Percentiles rank a stretch among this genome's conserved stretches.
Conservation (phyloP, 2,888 invertebrate genomes). For the Yponomeuta sedellus region DNA sequence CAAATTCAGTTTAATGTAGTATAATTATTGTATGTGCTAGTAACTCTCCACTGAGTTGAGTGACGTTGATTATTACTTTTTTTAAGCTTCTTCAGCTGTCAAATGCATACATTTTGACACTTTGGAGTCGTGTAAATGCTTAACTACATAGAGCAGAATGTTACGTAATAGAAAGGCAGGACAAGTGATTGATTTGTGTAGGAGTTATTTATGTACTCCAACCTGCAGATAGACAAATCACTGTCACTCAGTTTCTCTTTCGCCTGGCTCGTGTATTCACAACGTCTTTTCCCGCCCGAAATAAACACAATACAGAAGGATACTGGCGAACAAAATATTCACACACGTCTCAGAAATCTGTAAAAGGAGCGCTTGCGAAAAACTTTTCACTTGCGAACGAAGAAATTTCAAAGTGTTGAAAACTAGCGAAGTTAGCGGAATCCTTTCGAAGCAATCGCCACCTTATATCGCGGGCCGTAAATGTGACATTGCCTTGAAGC, state of each 20-base stretch:
- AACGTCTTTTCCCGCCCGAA: background rate
- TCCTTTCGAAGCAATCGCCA: background rate
- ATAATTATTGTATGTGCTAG: too few species aligned
- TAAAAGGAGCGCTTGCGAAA: constrained; percentile 14
- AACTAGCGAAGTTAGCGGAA: constrained; percentile 2
- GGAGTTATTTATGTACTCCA: too few species aligned
- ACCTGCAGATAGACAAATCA: background rate
- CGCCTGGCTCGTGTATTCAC: background rate
- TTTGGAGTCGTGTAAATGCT: too few species aligned
- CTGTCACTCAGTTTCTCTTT: background rate
- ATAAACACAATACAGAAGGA: background rate
- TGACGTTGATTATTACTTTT: too few species aligned
- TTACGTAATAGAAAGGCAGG: too few species aligned
- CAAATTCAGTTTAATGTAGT: too few species aligned
- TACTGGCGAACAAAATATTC: constrained; percentile 7
- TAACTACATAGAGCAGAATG: too few species aligned
- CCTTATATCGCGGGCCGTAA: background rate
- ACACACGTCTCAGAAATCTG: constrained; percentile 15
- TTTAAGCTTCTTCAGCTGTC: too few species aligned
- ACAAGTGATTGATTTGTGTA: too few species aligned
- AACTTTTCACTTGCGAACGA: constrained; percentile 8
- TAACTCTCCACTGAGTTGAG: too few species aligned
- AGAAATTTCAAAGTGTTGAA: constrained; percentile 13
- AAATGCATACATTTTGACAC: too few species aligned
- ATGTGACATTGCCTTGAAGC: background rate